phyloP scores from a whole-genome alignment of 2,113 vertebrate genomes.

The Papio anubis region DNA sequence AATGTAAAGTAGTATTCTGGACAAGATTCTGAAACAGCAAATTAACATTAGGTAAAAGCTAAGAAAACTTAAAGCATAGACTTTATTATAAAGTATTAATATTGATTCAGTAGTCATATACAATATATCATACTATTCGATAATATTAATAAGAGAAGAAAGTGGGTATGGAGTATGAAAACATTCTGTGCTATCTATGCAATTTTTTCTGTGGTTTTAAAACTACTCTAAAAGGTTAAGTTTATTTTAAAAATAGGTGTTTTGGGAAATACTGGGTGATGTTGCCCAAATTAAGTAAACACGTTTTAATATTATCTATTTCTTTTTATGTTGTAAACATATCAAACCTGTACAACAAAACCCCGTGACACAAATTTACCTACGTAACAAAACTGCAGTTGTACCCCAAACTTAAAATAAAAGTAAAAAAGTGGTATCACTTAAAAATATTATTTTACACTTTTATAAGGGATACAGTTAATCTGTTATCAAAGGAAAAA shows the following conservation, averaged over 20 bases:
- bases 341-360: neutral
- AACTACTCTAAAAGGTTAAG: neutral
- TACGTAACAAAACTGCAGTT: no score
- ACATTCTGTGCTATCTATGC: neutral
- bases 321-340: neutral
- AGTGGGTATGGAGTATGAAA: accelerated
- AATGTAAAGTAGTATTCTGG: neutral
- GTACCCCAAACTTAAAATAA: neutral
- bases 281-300: neutral
- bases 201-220: neutral
- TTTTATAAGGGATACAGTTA: neutral
- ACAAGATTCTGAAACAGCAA: neutral
- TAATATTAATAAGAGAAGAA: neutral
- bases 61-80: neutral
- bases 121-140: neutral
- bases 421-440: neutral
- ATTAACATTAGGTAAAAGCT: neutral
- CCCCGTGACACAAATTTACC: no score
- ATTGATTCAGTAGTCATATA: neutral
- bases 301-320: neutral
- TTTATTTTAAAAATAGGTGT: neutral
- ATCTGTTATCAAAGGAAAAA: neutral
- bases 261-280: neutral
- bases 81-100: neutral
- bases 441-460: slow-evolving; percentile 7